A percentile compares a stretch with the other conserved stretches of the same genome.
Conservation (phyloP, 2,888 invertebrate species). For the Drosophila barbarae region DNA sequence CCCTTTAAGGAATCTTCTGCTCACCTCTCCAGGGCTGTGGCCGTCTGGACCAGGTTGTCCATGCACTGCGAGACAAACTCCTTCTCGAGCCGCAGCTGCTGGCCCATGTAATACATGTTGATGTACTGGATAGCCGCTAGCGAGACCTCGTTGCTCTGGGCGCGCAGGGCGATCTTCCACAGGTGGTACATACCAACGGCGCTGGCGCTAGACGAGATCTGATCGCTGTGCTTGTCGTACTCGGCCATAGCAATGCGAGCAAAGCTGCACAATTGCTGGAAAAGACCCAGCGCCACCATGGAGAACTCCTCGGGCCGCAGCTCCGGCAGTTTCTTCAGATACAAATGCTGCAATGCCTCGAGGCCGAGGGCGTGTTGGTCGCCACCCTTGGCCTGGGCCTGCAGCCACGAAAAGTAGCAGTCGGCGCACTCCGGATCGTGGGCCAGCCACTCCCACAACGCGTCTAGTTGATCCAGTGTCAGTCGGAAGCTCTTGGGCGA, state of each 20-base stretch:
- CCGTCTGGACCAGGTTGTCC: slow-evolving; percentile 92
- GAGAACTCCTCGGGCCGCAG: slow-evolving; percentile 93
- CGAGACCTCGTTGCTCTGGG: slow-evolving; percentile 95
- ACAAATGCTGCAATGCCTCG: slow-evolving; percentile 92
- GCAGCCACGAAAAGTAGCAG: slow-evolving; percentile 95
- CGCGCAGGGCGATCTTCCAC: slow-evolving; percentile 95
- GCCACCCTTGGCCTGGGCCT: slow-evolving; percentile 94
- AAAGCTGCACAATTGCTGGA: slow-evolving; percentile 93
- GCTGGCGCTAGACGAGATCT: slow-evolving; percentile 80
- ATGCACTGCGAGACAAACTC: slow-evolving; percentile 96
- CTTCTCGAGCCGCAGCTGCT: slow-evolving; percentile 92
- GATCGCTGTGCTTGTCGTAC: slow-evolving; percentile 81
- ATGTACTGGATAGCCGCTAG: slow-evolving; percentile 96
- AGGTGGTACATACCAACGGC: slow-evolving; percentile 94
- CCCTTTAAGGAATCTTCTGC: background rate
- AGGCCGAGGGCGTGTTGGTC: slow-evolving; percentile 94
- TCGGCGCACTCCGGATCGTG: slow-evolving; percentile 92
- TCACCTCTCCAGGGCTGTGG: slow-evolving; percentile 84
- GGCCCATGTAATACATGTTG: slow-evolving; percentile 96
- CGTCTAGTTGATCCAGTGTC: slow-evolving; percentile 93
- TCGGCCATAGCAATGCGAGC: slow-evolving; percentile 90
- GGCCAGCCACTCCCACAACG: slow-evolving; percentile 94
- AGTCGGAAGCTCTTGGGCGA: slow-evolving; percentile 92
- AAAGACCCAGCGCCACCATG: slow-evolving; percentile 93
- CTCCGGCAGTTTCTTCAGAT: slow-evolving; percentile 93